Evolutionary conservation across 1,140 invertebrate species (phyloP).

Genomic region (Pogonus chalceus): DNA sequence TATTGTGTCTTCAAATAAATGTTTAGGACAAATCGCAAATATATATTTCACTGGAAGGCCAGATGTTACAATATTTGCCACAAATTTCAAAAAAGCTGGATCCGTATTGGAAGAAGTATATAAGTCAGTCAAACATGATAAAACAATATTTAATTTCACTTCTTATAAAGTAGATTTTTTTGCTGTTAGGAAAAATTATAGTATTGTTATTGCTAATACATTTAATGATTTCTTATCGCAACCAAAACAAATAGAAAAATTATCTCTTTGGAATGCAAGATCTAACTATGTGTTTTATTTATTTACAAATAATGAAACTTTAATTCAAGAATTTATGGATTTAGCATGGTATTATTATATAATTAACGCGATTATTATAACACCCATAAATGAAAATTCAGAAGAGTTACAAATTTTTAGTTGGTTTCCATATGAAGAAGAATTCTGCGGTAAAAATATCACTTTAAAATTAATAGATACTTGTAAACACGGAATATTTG

Average conservation of each 20-base stretch:
- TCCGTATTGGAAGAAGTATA: not conserved
- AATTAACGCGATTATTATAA: constrained; percentile 17
- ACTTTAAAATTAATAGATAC: constrained; percentile 13
- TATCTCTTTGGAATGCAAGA: not conserved
- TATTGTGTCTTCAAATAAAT: not conserved
- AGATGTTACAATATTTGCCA: not conserved
- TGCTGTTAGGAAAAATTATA: not conserved
- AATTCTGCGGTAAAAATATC: constrained; percentile 16
- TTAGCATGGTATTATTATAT: constrained; percentile 15
- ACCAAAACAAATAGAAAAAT: not conserved
- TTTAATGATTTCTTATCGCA: not conserved
- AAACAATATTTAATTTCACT: not conserved
- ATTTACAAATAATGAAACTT: not conserved
- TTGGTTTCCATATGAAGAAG: constrained; percentile 21
- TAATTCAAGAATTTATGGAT: not conserved
- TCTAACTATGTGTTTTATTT: not conserved
- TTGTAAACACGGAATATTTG: constrained; percentile 15
- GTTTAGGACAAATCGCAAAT: not conserved
- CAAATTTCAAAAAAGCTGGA: not conserved
- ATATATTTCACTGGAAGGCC: not conserved
- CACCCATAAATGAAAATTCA: constrained; percentile 8
- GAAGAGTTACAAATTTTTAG: constrained; percentile 18
- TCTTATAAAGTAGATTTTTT: not conserved
- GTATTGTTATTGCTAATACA: not conserved
- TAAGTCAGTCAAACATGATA: not conserved